Percentiles rank a stretch among this genome's conserved stretches.
Evolutionary conservation across 2,888 invertebrate genomes (phyloP).

Genomic region (Eupithecia inturbata): DNA sequence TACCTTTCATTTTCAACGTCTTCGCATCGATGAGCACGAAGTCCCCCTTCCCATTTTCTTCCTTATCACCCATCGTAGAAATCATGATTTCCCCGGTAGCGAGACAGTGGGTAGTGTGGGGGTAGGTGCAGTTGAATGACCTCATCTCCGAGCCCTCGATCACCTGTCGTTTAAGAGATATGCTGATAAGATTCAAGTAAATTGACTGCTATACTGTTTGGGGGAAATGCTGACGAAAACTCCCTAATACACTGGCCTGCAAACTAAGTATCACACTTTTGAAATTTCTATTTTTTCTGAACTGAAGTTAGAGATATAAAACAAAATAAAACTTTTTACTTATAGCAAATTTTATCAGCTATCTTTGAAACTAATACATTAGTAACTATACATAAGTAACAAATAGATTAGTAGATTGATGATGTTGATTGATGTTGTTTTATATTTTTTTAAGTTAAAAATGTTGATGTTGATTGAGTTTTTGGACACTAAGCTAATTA

Average conservation of each 20-base stretch:
- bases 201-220: conserved; percentile 50
- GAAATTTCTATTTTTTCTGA: too few relatives aligned
- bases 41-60: conserved; percentile 94
- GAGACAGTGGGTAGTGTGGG: conserved; percentile 97
- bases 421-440: too few relatives aligned
- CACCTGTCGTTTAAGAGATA: conserved; percentile 50
- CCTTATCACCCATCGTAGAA: conserved; percentile 94
- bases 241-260: neutral
- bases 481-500: too few relatives aligned
- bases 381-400: too few relatives aligned
- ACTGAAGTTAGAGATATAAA: too few relatives aligned
- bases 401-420: too few relatives aligned
- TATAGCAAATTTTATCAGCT: too few relatives aligned
- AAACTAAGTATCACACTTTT: too few relatives aligned
- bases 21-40: conserved; percentile 94
- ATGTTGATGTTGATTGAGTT: too few relatives aligned
- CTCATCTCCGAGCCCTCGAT: conserved; percentile 90
- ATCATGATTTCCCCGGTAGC: conserved; percentile 97
- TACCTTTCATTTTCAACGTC: conserved; percentile 89
- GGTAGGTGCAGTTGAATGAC: conserved; percentile 90
- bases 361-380: too few relatives aligned
- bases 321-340: too few relatives aligned
- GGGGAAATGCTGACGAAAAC: conserved; percentile 39
- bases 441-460: too few relatives aligned
- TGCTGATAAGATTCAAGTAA: conserved; percentile 42